phyloP scores from a whole-genome alignment of 2,888 invertebrate species.

The Tetramorium bicarinatum region DNA sequence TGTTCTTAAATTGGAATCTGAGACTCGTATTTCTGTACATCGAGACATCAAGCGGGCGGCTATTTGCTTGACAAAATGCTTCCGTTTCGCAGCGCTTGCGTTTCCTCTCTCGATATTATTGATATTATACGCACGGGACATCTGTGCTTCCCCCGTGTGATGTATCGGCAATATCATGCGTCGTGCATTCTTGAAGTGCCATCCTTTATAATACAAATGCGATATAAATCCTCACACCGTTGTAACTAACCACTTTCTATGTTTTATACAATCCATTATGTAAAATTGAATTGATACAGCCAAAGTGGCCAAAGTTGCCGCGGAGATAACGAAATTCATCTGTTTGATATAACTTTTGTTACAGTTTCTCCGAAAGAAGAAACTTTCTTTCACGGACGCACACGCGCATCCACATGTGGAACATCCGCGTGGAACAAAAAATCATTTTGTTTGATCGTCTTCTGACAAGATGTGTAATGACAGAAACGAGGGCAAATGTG shows the following conservation, averaged over 20 bases:
- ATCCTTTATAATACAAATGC: conserved; percentile 24
- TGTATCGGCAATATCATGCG: conserved; percentile 66
- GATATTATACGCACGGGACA: conserved; percentile 61
- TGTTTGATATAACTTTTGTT: conserved; percentile 18
- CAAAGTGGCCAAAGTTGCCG: conserved; percentile 5
- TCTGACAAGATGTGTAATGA: neutral
- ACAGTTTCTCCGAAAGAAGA: neutral
- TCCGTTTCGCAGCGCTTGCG: conserved; percentile 51
- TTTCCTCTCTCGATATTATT: conserved; percentile 61
- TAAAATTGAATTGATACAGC: conserved; percentile 26
- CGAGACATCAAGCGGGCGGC: conserved; percentile 57
- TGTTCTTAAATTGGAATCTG: conserved; percentile 20
- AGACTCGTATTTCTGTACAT: conserved; percentile 31
- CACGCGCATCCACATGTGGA: neutral
- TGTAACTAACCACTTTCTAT: conserved; percentile 9
- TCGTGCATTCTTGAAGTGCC: conserved; percentile 5
- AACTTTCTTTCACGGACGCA: conserved; percentile 3
- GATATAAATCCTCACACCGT: conserved; percentile 9
- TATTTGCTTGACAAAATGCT: conserved; percentile 62
- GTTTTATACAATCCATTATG: conserved; percentile 6
- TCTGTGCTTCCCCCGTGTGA: conserved; percentile 54
- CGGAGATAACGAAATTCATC: conserved; percentile 21
- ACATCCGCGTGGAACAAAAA: neutral
- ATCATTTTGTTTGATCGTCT: too few species aligned
- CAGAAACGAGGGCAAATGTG: neutral